phyloP scores from a whole-genome alignment of 1,140 invertebrate genomes.

The Saccostrea cuccullata region DNA sequence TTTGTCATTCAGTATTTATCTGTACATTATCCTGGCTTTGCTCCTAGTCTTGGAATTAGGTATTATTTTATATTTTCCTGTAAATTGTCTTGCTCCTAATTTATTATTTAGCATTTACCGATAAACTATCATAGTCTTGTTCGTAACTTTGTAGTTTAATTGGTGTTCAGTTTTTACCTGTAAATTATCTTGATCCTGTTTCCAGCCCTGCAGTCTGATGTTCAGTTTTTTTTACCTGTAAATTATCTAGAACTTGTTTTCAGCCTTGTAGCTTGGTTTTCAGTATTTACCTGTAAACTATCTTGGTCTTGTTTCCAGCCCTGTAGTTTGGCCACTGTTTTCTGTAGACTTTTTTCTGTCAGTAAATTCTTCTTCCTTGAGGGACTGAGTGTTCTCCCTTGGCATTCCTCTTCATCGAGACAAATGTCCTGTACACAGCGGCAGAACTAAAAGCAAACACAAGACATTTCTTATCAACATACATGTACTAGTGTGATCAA shows the following conservation, averaged over 20 bases:
- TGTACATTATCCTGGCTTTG: conserved; percentile 63
- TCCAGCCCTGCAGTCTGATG: conserved; percentile 61
- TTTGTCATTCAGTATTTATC: conserved; percentile 41
- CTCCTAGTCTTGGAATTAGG: conserved; percentile 62
- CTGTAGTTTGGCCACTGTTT: conserved; percentile 58
- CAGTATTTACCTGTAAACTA: conserved; percentile 58
- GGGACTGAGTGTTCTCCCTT: conserved; percentile 54
- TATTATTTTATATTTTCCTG: conserved; percentile 52
- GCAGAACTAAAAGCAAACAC: conserved; percentile 37
- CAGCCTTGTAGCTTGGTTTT: neutral
- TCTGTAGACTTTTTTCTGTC: conserved; percentile 52
- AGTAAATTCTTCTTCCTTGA: conserved; percentile 47
- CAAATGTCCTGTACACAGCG: conserved; percentile 61
- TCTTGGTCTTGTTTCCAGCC: conserved; percentile 68
- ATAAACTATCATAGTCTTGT: neutral
- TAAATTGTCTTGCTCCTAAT: conserved; percentile 61
- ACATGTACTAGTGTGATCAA: too few relatives aligned
- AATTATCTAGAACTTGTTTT: neutral
- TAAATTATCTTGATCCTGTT: conserved; percentile 62
- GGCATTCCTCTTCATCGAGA: conserved; percentile 36
- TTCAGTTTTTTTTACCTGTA: neutral
- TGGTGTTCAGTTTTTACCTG: conserved; percentile 50
- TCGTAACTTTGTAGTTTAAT: too few relatives aligned
- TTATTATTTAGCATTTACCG: neutral
- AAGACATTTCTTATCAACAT: neutral